Percentiles rank a stretch among this genome's conserved stretches.
phyloP scores from a whole-genome alignment of 2,888 invertebrate genomes.

The Lucinisca nassula region DNA sequence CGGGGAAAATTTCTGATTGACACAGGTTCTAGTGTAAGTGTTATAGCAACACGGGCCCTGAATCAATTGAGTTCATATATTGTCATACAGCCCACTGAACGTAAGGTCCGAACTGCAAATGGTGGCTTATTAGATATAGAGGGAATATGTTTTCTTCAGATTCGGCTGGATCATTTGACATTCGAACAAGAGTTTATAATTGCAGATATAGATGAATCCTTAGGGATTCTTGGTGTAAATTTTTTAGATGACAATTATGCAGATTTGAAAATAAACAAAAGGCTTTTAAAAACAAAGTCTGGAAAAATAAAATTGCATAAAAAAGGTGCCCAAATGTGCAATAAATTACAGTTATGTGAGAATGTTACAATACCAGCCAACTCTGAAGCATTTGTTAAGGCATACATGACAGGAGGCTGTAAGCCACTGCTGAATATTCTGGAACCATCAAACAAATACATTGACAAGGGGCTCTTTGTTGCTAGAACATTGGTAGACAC shows the following conservation, averaged over 20 bases:
- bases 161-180: not conserved
- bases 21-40: not conserved
- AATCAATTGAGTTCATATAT: not conserved
- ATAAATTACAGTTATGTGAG: not conserved
- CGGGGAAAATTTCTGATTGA: not conserved
- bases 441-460: not conserved
- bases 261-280: not conserved
- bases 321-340: not conserved
- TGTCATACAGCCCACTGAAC: not conserved
- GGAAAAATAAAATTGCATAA: constrained; percentile 2
- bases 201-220: not conserved
- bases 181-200: not conserved
- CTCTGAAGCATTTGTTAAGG: not conserved
- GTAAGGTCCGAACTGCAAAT: not conserved
- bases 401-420: not conserved
- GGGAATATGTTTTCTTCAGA: not conserved
- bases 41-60: not conserved
- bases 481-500: not conserved
- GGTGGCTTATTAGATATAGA: not conserved
- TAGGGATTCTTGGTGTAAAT: not conserved
- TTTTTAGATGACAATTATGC: not conserved
- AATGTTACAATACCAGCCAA: not conserved
- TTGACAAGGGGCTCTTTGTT: not conserved
- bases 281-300: not conserved
- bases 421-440: not conserved